Evolutionary conservation across 2,113 vertebrate genomes (phyloP).

Genomic region (Paramisgurnus dabryanus): DNA sequence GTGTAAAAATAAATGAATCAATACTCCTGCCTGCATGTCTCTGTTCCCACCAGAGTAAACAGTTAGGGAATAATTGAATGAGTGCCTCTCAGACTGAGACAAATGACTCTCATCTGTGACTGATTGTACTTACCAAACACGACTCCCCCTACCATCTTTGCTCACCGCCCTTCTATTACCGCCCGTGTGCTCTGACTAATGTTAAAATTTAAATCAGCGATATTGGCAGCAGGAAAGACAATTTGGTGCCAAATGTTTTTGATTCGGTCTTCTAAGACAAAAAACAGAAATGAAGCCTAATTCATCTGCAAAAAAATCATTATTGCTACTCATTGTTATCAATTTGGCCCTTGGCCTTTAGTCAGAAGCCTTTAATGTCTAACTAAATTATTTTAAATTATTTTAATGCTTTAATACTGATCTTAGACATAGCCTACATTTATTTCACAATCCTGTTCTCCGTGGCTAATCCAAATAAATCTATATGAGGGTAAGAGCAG

Average conservation of each 20-base stretch:
- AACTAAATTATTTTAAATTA: neutral
- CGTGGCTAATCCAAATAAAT: too few species aligned
- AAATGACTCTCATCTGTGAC: conserved; percentile 75
- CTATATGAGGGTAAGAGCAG: too few species aligned
- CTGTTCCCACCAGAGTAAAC: conserved; percentile 66
- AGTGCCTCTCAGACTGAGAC: conserved; percentile 72
- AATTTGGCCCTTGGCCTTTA: conserved; percentile 6
- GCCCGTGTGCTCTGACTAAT: conserved; percentile 31
- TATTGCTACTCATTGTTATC: conserved; percentile 2
- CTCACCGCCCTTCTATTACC: neutral
- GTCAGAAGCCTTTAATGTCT: neutral
- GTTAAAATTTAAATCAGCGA: conserved; percentile 68
- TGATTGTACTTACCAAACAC: conserved; percentile 67
- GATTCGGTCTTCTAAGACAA: conserved; percentile 45
- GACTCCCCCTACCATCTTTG: conserved; percentile 29
- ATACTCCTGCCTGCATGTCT: conserved; percentile 57
- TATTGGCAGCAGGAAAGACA: conserved; percentile 54
- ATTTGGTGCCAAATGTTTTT: conserved; percentile 54
- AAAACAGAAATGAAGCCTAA: conserved; percentile 2
- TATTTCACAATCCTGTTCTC: too few species aligned
- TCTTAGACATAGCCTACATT: too few species aligned
- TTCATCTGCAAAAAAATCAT: conserved; percentile 15
- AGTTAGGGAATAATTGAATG: conserved; percentile 74
- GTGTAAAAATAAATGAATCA: conserved; percentile 67
- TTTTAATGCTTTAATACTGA: too few species aligned